A percentile compares a stretch with the other conserved stretches of the same genome.
These are phyloP conservation scores for Epinotia nisella DNA, from an alignment of 2,888 invertebrate species.

Conservation along the genomic window DNA sequence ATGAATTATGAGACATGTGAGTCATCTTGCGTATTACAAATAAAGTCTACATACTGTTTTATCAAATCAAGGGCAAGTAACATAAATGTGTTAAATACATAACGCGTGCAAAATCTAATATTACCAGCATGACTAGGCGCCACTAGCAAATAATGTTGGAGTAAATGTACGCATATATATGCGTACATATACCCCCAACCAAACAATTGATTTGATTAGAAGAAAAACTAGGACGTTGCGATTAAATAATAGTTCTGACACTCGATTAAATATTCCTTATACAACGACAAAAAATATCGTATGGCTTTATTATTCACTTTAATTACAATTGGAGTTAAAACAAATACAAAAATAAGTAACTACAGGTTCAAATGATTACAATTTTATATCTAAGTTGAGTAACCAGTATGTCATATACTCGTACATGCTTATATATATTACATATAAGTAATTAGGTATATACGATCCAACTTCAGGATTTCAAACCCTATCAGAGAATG, in stretches of 20 bases:
- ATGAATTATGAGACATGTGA: not conserved
- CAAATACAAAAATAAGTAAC: too few species aligned
- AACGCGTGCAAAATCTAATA: conserved; percentile 17
- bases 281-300: too few species aligned
- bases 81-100: conserved; percentile 28
- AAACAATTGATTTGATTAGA: conserved; percentile 24
- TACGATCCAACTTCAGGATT: not conserved
- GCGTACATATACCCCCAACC: conserved; percentile 12
- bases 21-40: not conserved
- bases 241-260: conserved; percentile 17
- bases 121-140: conserved; percentile 22
- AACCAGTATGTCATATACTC: not conserved
- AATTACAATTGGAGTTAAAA: too few species aligned
- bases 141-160: conserved; percentile 29
- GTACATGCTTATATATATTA: not conserved
- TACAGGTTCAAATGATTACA: too few species aligned
- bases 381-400: too few species aligned
- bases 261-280: not conserved
- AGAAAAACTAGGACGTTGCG: conserved; percentile 35
- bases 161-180: not conserved
- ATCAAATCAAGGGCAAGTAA: conserved; percentile 2
- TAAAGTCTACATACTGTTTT: not conserved
- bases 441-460: not conserved
- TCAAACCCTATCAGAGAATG: not conserved
- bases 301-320: too few species aligned